These are phyloP conservation scores for Boloria selene DNA, from an alignment of 2,888 invertebrate species.

Conservation along the genomic window DNA sequence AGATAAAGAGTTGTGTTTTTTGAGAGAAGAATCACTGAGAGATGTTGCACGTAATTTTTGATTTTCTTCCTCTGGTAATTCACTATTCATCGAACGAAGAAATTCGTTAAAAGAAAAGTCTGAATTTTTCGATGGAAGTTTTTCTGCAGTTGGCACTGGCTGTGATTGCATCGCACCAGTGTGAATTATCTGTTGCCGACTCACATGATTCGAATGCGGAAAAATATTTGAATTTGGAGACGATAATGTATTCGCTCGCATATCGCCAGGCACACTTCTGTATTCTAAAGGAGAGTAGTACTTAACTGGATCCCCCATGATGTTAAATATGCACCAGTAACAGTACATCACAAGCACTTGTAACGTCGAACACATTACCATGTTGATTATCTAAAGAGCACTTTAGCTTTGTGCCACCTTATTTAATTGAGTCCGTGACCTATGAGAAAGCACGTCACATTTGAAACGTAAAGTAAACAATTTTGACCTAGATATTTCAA, in stretches of 20 bases:
- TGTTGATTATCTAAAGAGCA: constrained; percentile 29
- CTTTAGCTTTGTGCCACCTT: constrained; percentile 20
- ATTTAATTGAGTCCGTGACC: constrained; percentile 24
- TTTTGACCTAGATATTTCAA: constrained; percentile 27
- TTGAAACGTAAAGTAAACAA: constrained; percentile 23
- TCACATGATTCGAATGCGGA: constrained; percentile 33
- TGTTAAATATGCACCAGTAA: constrained; percentile 36
- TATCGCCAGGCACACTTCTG: constrained; percentile 45
- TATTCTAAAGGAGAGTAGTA: constrained; percentile 55
- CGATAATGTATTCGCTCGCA: constrained; percentile 32
- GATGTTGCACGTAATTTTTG: constrained; percentile 26
- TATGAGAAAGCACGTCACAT: constrained; percentile 18
- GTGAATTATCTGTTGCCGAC: constrained; percentile 40
- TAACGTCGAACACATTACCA: constrained; percentile 33
- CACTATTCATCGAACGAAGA: constrained; percentile 49
- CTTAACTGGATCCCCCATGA: constrained; percentile 51
- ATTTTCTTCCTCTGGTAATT: constrained; percentile 34
- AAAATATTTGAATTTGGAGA: constrained; percentile 37
- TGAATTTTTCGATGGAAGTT: constrained; percentile 38
- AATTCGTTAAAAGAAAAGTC: constrained; percentile 50
- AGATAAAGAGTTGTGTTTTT: constrained; percentile 7
- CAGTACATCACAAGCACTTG: constrained; percentile 46
- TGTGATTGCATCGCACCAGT: constrained; percentile 34
- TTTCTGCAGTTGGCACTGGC: constrained; percentile 38
- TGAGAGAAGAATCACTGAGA: constrained; percentile 5